These are phyloP conservation scores for Drosophila pseudoananassae DNA, from an alignment of 1,140 invertebrate genomes.

Conservation along the genomic window DNA sequence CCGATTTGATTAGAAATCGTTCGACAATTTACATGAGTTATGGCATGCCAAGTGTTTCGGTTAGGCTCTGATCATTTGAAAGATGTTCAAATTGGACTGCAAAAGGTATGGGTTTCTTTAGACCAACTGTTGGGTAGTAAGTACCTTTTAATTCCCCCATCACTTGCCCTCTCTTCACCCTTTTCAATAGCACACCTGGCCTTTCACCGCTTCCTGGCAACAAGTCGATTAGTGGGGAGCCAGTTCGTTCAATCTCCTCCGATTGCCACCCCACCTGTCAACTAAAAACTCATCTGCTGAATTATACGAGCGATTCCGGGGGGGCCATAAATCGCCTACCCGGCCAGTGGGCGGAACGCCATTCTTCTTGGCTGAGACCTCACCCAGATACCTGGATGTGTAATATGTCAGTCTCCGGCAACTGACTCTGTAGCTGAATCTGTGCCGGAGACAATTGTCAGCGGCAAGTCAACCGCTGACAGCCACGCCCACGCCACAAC, in stretches of 20 bases:
- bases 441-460: constrained; percentile 53
- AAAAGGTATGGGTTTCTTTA: too few relatives aligned
- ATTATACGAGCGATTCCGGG: constrained; percentile 54
- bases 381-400: constrained; percentile 39
- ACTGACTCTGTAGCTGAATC: not conserved
- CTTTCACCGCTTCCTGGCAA: not conserved
- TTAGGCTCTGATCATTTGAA: constrained; percentile 18
- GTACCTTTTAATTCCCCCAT: too few relatives aligned
- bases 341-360: constrained; percentile 1
- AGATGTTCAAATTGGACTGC: not conserved
- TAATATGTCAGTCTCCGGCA: not conserved
- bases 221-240: constrained; percentile 2
- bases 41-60: not conserved
- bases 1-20: constrained; percentile 58
- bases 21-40: constrained; percentile 44
- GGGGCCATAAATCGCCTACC: constrained; percentile 59
- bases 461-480: constrained; percentile 63
- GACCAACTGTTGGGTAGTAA: too few relatives aligned
- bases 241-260: constrained; percentile 6
- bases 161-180: not conserved
- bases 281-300: constrained; percentile 63
- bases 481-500: constrained; percentile 45
- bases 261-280: constrained; percentile 25
- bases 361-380: constrained; percentile 10
- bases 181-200: not conserved